Percentiles rank a stretch among this genome's conserved stretches.
phyloP scores from a whole-genome alignment of 1,140 invertebrate species.

The Halyomorpha halys region DNA sequence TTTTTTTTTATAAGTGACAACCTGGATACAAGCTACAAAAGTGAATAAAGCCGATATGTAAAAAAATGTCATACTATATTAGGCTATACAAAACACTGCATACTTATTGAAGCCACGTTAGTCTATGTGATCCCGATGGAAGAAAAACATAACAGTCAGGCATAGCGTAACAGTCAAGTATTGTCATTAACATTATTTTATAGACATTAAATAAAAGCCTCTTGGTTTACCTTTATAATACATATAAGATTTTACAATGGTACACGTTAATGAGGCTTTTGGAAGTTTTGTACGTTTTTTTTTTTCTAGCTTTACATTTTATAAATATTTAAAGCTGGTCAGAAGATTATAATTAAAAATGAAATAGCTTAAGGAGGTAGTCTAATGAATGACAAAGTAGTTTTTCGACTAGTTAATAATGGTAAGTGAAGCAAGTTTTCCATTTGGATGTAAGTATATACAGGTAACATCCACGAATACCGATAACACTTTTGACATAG shows the following conservation, averaged over 20 bases:
- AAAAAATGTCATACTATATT: slow-evolving; percentile 9
- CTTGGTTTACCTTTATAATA: neutral
- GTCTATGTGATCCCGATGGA: slow-evolving; percentile 13
- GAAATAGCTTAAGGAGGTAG: slow-evolving; percentile 9
- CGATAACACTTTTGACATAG: neutral
- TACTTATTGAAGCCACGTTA: neutral
- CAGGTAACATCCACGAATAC: slow-evolving; percentile 3
- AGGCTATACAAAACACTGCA: slow-evolving; percentile 7
- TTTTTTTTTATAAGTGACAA: neutral
- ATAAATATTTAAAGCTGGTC: slow-evolving; percentile 16
- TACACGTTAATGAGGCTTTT: neutral
- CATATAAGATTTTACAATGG: neutral
- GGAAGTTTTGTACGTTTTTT: slow-evolving; percentile 8
- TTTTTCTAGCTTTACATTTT: slow-evolving; percentile 11
- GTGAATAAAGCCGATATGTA: slow-evolving; percentile 12
- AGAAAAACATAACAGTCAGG: slow-evolving; percentile 12
- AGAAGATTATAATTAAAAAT: slow-evolving; percentile 7
- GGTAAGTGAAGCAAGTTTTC: slow-evolving; percentile 9
- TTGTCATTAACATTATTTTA: slow-evolving; percentile 14
- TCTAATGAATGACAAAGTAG: slow-evolving; percentile 6
- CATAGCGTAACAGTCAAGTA: slow-evolving; percentile 15
- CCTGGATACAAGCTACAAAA: slow-evolving; percentile 1
- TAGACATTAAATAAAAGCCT: slow-evolving; percentile 1
- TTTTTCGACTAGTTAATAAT: slow-evolving; percentile 16
- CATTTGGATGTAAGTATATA: slow-evolving; percentile 9